Conservation (phyloP, 2,797 vertebrate species). For the Oreochromis mossambicus region DNA sequence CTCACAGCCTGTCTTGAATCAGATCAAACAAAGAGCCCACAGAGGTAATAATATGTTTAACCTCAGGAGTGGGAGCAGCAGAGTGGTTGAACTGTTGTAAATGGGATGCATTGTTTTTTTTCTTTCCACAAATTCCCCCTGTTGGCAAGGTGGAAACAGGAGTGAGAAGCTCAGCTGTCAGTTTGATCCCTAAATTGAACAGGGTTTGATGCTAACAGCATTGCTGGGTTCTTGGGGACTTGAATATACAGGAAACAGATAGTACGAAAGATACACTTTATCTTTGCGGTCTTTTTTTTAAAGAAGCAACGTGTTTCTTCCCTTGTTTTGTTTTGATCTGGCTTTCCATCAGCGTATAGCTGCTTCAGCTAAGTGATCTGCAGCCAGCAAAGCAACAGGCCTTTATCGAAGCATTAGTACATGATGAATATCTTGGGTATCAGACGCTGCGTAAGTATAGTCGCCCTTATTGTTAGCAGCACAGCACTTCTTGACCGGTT, state of each 20-base stretch:
- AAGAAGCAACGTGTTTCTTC: neutral
- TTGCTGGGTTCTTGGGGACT: neutral
- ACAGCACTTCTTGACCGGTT: neutral
- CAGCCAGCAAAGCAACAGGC: neutral
- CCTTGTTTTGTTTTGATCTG: neutral
- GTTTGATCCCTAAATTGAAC: neutral
- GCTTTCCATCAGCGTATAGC: neutral
- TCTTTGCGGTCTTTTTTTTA: neutral
- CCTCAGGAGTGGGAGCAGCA: slow-evolving; percentile 12
- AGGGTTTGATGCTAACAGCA: neutral
- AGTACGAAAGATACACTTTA: neutral
- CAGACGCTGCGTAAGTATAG: neutral
- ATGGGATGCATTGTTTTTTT: neutral
- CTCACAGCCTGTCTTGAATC: slow-evolving; percentile 9
- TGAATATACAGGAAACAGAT: neutral
- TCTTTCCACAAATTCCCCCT: slow-evolving; percentile 1
- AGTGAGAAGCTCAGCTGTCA: neutral
- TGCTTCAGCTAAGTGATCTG: neutral
- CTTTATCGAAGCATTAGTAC: neutral
- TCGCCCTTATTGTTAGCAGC: neutral
- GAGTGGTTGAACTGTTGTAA: neutral
- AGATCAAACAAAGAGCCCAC: slow-evolving; percentile 40
- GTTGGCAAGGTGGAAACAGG: neutral
- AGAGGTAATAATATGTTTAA: slow-evolving; percentile 41
- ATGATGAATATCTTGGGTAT: neutral